A percentile compares a stretch with the other conserved stretches of the same genome.
Evolutionary conservation across 1,140 invertebrate genomes (phyloP).

Genomic region (Drosophila aff.): DNA sequence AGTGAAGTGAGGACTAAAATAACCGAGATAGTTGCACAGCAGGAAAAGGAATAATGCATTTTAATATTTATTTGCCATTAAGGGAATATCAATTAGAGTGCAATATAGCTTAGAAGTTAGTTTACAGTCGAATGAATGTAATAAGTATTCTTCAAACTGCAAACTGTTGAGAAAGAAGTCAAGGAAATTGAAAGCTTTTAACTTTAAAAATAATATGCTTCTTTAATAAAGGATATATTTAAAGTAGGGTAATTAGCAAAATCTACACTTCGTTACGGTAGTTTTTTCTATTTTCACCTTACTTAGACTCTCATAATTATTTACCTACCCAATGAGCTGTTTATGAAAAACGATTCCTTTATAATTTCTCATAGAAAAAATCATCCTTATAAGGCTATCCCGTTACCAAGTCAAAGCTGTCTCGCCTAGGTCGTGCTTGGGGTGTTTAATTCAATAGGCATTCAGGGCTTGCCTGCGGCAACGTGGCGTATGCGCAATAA

Average conservation of each 20-base stretch:
- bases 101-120: not conserved
- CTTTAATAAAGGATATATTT: not conserved
- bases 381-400: conserved; percentile 12
- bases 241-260: not conserved
- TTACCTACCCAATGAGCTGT: not conserved
- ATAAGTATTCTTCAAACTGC: not conserved
- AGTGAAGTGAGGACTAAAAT: conserved; percentile 7
- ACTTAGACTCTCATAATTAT: not conserved
- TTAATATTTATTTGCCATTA: conserved; percentile 12
- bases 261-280: not conserved
- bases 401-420: conserved; percentile 12
- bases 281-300: not conserved
- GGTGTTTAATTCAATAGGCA: conserved; percentile 73
- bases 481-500: conserved; percentile 73
- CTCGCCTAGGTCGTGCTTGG: conserved; percentile 18
- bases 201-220: not conserved
- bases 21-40: not conserved
- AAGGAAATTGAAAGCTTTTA: not conserved
- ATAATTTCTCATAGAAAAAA: not conserved
- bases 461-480: conserved; percentile 44
- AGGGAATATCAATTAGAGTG: not conserved
- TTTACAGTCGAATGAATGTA: not conserved
- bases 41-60: conserved; percentile 6
- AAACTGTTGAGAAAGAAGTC: not conserved
- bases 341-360: not conserved